Evolutionary conservation across 2,797 vertebrate species (phyloP).

Genomic region (Mycteria americana): DNA sequence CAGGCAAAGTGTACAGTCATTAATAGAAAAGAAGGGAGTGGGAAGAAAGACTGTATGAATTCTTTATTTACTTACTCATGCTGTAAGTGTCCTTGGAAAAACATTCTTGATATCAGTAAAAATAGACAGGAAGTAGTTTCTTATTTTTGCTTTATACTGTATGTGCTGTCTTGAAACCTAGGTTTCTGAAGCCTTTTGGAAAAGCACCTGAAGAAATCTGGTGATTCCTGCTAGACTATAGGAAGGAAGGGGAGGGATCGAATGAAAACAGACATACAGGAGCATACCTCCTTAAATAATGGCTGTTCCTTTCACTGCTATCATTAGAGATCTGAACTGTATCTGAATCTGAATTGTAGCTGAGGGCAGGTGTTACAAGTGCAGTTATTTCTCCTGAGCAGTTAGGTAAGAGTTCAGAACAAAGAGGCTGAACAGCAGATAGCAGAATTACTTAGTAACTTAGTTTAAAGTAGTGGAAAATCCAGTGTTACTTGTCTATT

Average conservation of each 20-base stretch:
- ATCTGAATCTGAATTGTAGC: background rate
- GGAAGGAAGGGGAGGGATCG: background rate
- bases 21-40: background rate
- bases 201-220: background rate
- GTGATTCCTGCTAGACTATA: background rate
- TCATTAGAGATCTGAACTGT: background rate
- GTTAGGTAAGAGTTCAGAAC: background rate
- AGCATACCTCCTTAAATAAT: background rate
- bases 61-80: background rate
- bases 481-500: background rate
- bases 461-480: background rate
- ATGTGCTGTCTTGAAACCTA: background rate
- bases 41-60: background rate
- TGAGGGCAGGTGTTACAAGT: background rate
- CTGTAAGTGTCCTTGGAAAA: background rate
- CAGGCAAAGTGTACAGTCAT: background rate
- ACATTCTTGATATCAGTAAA: background rate
- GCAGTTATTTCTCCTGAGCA: background rate
- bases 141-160: background rate
- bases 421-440: background rate
- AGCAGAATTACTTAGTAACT: background rate
- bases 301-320: background rate
- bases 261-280: background rate
- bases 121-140: background rate
- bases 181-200: background rate